Evolutionary conservation across 2,888 invertebrate species (phyloP), one percentile per base, ranked within the genome.

Genomic region (Calameuta filiformis): DNA sequence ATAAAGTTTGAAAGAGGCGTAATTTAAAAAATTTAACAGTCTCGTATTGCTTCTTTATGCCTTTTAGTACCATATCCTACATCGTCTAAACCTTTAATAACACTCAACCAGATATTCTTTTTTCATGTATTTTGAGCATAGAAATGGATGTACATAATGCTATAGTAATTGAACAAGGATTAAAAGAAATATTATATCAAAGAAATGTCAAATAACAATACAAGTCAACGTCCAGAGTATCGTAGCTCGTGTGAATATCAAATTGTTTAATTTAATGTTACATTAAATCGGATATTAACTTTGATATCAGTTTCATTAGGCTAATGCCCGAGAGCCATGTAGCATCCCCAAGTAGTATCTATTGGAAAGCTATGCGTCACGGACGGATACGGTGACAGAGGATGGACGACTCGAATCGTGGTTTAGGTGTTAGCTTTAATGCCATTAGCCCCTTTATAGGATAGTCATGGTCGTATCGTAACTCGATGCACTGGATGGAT

Each of bases 401-500:
- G 68, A 68, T 73, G 77, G 75, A 78, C 76, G 77, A 81, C 78
- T 75, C 68, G 30, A 34, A 35, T 68, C 68, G 35, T 75, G 77
- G 76, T 81, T 82, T 83, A 78, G 82, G 78, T 79, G 81, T 80
- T 76, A 77, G 81, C 83, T 85, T 84, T 83, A 85, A 83, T 85
- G 85, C 81, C 82, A 86, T 86, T 86, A 85, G 79, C 78, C 79
- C 79, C 83, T 81, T 86, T 86, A 80, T 83, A 84, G 33, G 33
- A 81, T 84, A 83, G 85, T 84, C 78, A 81, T 76, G 80, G 83
- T 85, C 76, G 76, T 69, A 76, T 79, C 83, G 84, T 82, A 82
- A 81, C 79, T 82, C 84, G 86, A 83, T 83, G 81, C 83, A 79
- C 77, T 82, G 81, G 85, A 85, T 86, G 83, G 84, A 86, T 84